A percentile compares a stretch with the other conserved stretches of the same genome.
Conservation (phyloP, 2,888 invertebrate species). For the Hydraecia micacea region DNA sequence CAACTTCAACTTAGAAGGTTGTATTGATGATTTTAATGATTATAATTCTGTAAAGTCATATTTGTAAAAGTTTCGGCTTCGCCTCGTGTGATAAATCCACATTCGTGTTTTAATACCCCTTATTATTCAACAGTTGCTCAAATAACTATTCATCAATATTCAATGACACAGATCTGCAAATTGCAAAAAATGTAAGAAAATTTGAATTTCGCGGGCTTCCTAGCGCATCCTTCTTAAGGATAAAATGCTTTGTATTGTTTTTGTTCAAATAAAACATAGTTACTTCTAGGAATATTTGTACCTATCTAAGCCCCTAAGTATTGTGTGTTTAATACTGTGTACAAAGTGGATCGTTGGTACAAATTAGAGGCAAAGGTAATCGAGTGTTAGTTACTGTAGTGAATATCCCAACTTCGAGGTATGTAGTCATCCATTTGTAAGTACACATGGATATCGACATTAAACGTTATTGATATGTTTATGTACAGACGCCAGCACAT, state of each 20-base stretch:
- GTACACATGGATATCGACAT: not conserved
- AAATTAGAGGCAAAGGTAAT: constrained; percentile 29
- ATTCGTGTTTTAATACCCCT: too few species aligned
- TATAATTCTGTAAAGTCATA: not conserved
- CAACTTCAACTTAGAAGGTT: too few species aligned
- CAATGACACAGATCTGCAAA: not conserved
- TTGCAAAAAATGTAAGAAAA: not conserved
- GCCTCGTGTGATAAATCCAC: too few species aligned
- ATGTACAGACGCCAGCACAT: too few species aligned
- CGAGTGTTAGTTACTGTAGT: constrained; percentile 15
- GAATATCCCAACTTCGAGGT: constrained; percentile 22
- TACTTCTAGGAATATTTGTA: constrained; percentile 14
- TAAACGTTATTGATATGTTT: not conserved
- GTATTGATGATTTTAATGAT: not conserved
- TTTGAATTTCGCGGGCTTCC: too few species aligned
- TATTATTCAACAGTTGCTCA: too few species aligned
- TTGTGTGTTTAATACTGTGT: constrained; percentile 5
- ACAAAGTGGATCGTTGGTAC: not conserved
- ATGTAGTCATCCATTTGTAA: not conserved
- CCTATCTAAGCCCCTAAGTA: not conserved
- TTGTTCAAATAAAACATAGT: constrained; percentile 26
- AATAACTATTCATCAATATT: too few species aligned
- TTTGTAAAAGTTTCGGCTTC: too few species aligned
- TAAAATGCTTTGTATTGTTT: constrained; percentile 16
- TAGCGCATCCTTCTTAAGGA: not conserved